These are phyloP conservation scores for Sitta europaea DNA, from an alignment of 2,113 vertebrate genomes.

Conservation along the genomic window DNA sequence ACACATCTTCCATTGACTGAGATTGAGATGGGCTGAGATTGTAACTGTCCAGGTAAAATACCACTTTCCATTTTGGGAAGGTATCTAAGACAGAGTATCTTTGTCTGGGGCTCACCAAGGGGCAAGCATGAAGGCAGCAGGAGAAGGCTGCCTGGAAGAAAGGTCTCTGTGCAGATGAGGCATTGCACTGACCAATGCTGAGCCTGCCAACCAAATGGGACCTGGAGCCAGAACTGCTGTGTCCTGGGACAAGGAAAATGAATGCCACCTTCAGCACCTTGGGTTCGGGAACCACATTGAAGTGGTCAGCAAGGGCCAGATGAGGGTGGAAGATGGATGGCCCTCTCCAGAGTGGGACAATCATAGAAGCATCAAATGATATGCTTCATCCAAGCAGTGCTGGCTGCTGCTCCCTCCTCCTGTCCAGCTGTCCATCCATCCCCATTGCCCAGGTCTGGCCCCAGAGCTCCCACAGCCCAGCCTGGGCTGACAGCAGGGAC, in stretches of 20 bases:
- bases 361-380: not conserved
- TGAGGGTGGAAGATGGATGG: not conserved
- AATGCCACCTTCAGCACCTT: not conserved
- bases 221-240: not conserved
- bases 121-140: rapidly evolving
- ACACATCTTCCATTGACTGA: not conserved
- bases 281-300: rapidly evolving
- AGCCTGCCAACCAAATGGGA: not conserved
- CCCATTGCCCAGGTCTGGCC: rapidly evolving
- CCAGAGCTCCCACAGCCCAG: rapidly evolving
- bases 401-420: not conserved
- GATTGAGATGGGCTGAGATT: not conserved
- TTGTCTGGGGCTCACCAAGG: not conserved
- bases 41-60: not conserved
- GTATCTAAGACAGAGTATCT: not conserved
- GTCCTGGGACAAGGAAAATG: not conserved
- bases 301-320: not conserved
- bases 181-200: rapidly evolving
- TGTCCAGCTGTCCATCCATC: not conserved
- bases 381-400: not conserved
- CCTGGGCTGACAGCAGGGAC: rapidly evolving
- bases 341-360: not conserved
- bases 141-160: not conserved
- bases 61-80: not conserved
- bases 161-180: not conserved